These are phyloP conservation scores for Agonopterix alstromeriana DNA, from an alignment of 2,888 invertebrate species.

Conservation along the genomic window DNA sequence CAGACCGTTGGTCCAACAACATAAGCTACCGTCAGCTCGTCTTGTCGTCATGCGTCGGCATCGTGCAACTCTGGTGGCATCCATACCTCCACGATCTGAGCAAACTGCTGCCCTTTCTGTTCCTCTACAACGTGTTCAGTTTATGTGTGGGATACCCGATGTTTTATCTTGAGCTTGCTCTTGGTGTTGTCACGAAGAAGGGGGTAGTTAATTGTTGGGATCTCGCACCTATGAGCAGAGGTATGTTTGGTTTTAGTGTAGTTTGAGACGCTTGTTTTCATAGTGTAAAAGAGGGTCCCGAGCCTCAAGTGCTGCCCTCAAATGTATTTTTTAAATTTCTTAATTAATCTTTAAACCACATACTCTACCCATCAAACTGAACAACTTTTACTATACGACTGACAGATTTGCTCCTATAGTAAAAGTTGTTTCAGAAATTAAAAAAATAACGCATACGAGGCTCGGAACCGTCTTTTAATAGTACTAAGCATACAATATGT, in stretches of 20 bases:
- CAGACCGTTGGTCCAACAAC: conserved; percentile 63
- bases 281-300: too few species aligned
- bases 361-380: too few species aligned
- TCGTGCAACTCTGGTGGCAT: conserved; percentile 63
- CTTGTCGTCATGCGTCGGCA: conserved; percentile 53
- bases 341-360: too few species aligned
- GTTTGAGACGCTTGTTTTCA: background rate
- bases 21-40: conserved; percentile 62
- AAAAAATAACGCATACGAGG: too few species aligned
- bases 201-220: conserved; percentile 64
- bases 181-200: conserved; percentile 60
- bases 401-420: too few species aligned
- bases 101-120: conserved; percentile 52
- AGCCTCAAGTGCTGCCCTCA: too few species aligned
- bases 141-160: conserved; percentile 55
- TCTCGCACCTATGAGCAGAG: conserved; percentile 56
- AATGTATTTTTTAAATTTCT: too few species aligned
- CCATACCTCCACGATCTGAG: conserved; percentile 53
- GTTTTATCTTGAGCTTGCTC: conserved; percentile 57
- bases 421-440: too few species aligned
- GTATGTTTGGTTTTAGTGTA: conserved; percentile 19
- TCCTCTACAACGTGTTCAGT: conserved; percentile 60
- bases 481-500: too few species aligned
- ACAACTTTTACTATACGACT: too few species aligned
- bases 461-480: too few species aligned